These are phyloP conservation scores for Philonicus albiceps DNA, from an alignment of 2,888 invertebrate genomes.

Conservation along the genomic window DNA sequence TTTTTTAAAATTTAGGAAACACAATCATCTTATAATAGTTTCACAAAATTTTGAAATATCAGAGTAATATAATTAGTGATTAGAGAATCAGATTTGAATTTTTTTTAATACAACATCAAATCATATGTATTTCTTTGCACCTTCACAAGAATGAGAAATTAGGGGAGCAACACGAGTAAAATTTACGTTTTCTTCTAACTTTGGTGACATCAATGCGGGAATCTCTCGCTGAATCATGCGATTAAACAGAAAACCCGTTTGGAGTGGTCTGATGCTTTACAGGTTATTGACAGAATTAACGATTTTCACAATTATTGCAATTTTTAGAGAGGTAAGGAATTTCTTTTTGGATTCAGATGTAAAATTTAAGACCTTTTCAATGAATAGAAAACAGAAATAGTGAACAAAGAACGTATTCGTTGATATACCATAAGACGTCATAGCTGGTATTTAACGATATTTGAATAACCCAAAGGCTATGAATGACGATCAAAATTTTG, in stretches of 20 bases:
- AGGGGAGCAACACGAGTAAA: neutral
- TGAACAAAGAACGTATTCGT: neutral
- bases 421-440: neutral
- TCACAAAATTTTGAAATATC: neutral
- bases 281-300: neutral
- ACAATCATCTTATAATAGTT: neutral
- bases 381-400: neutral
- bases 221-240: conserved; percentile 1
- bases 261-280: neutral
- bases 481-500: neutral
- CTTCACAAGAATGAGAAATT: neutral
- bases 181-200: neutral
- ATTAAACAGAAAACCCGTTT: neutral
- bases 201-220: neutral
- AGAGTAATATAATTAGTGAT: neutral
- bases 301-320: neutral
- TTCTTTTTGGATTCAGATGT: neutral
- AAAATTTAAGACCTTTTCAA: neutral
- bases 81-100: neutral
- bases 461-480: neutral
- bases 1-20: neutral
- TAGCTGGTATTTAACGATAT: neutral
- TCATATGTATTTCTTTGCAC: neutral
- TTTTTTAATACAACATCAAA: neutral
- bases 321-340: neutral